These are phyloP conservation scores for Macropus fuliginosus DNA, from an alignment of 2,797 vertebrate genomes.

Conservation along the genomic window DNA sequence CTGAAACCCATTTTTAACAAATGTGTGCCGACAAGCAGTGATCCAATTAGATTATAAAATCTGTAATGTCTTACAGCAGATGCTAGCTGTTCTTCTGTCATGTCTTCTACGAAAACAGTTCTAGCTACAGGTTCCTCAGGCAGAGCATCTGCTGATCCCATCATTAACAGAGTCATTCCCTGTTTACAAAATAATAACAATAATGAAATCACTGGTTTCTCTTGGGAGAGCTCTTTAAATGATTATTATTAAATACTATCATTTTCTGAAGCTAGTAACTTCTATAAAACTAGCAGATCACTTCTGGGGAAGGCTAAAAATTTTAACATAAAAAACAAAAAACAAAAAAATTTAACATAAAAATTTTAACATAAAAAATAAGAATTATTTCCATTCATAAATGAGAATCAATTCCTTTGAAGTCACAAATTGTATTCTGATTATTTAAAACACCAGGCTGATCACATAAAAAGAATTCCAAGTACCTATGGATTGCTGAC, in stretches of 20 bases:
- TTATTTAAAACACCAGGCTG: constrained; percentile 26
- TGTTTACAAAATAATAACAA: constrained; percentile 73
- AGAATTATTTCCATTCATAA: no score
- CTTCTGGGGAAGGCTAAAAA: constrained; percentile 29
- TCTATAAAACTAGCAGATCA: not conserved
- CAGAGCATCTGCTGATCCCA: constrained; percentile 97
- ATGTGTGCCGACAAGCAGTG: not conserved
- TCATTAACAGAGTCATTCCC: constrained; percentile 99
- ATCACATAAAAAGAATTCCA: constrained; percentile 23
- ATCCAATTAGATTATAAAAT: constrained; percentile 35
- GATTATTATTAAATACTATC: constrained; percentile 12
- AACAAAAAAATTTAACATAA: not conserved
- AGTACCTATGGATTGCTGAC: constrained; percentile 29
- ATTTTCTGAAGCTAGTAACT: constrained; percentile 30
- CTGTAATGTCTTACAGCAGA: constrained; percentile 91
- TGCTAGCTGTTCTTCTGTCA: constrained; percentile 99
- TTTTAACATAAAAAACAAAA: not conserved
- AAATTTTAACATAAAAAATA: not conserved
- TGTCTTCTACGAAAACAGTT: constrained; percentile 98
- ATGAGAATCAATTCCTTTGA: constrained; percentile 27
- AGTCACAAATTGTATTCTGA: constrained; percentile 12
- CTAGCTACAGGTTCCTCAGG: constrained; percentile 94
- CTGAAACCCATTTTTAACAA: constrained; percentile 40
- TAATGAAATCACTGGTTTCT: not conserved
- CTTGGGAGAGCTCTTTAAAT: constrained; percentile 7